These are phyloP conservation scores for Sylvietta virens DNA, from an alignment of 2,113 vertebrate genomes.

Conservation along the genomic window DNA sequence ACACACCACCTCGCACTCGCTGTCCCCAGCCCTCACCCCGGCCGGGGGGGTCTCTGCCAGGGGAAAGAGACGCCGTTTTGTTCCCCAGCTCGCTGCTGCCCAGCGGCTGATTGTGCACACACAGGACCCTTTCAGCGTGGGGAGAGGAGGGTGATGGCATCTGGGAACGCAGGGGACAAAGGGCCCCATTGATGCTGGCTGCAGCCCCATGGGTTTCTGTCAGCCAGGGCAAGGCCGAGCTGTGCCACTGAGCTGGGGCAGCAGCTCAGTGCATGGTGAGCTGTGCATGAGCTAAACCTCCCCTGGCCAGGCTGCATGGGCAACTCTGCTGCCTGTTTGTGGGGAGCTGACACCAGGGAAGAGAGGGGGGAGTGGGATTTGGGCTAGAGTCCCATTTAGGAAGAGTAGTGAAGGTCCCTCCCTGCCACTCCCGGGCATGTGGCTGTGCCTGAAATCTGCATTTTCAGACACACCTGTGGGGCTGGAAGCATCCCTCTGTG, in stretches of 20 bases:
- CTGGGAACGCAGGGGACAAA: constrained; percentile 66
- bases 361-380: not conserved
- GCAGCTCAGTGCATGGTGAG: too few species aligned
- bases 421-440: fast-evolving
- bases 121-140: constrained; percentile 62
- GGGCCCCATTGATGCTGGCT: constrained; percentile 38
- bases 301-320: not conserved
- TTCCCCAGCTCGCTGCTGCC: constrained; percentile 39
- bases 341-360: not conserved
- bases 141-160: constrained; percentile 64
- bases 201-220: constrained; percentile 23
- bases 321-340: not conserved
- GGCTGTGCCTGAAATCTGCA: not conserved
- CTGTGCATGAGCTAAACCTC: not conserved
- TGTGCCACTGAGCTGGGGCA: not conserved
- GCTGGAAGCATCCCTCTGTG: not conserved
- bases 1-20: not conserved
- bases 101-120: constrained; percentile 36
- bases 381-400: not conserved
- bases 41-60: not conserved
- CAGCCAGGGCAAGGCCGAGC: not conserved
- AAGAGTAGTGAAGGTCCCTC: not conserved
- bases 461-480: not conserved
- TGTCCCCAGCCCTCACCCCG: not conserved
- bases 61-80: constrained; percentile 67